A percentile compares a stretch with the other conserved stretches of the same genome.
These are phyloP conservation scores for Porites rus DNA, from an alignment of 92 coral and sea anemone species.

Conservation along the genomic window DNA sequence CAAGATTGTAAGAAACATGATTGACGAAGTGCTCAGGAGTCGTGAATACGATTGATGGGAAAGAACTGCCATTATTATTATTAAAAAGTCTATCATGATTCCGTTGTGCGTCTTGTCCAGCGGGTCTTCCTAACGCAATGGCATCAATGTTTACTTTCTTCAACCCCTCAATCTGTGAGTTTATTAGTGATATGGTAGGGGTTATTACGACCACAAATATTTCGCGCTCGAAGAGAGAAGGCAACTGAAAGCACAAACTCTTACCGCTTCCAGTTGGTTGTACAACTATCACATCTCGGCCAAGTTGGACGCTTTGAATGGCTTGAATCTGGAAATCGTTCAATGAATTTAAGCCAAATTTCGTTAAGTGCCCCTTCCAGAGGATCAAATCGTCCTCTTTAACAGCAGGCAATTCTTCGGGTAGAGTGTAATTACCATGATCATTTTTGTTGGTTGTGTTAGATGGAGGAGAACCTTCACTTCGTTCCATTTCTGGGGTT, in stretches of 20 bases:
- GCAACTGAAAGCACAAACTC: constrained; percentile 66
- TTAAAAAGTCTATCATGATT: constrained; percentile 38
- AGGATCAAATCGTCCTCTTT: constrained; percentile 43
- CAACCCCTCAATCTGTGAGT: constrained; percentile 62
- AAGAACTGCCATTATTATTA: neutral
- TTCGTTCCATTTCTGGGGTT: constrained; percentile 9
- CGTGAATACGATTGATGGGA: constrained; percentile 56
- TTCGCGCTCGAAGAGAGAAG: constrained; percentile 50
- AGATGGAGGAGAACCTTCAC: neutral
- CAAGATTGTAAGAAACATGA: constrained; percentile 4
- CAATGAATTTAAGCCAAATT: constrained; percentile 49
- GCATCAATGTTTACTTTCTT: constrained; percentile 37
- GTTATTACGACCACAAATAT: constrained; percentile 39
- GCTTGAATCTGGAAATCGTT: constrained; percentile 66
- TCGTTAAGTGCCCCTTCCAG: constrained; percentile 67
- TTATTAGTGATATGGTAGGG: constrained; percentile 68
- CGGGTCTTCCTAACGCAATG: constrained; percentile 45
- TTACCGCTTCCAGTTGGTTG: constrained; percentile 76
- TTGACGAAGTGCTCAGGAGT: constrained; percentile 66
- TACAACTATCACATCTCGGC: constrained; percentile 53
- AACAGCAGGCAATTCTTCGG: constrained; percentile 32
- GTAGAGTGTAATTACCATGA: neutral
- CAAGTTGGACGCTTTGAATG: constrained; percentile 38
- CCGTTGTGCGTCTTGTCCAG: constrained; percentile 36
- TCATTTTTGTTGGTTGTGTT: neutral